A percentile compares a stretch with the other conserved stretches of the same genome.
Evolutionary conservation across 2,888 invertebrate genomes (phyloP).

Genomic region (Sepioteuthis lessoniana): DNA sequence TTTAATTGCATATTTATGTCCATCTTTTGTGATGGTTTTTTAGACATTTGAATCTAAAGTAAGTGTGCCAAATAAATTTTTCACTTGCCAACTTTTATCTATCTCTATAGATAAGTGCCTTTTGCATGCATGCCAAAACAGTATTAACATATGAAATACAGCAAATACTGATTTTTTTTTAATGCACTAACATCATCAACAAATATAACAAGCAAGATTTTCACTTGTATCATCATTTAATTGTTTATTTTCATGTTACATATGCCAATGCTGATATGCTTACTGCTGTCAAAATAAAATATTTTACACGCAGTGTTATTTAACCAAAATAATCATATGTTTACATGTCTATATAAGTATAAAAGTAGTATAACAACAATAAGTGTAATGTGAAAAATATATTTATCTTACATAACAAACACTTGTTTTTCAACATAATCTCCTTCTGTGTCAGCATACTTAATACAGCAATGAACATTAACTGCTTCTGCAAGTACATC

Average conservation of each 20-base stretch:
- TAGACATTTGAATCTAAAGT: slow-evolving; percentile 23
- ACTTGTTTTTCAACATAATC: too few species aligned
- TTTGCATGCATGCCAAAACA: background rate
- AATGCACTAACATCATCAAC: background rate
- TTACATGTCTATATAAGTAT: background rate
- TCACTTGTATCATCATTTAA: background rate
- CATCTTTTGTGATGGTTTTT: background rate
- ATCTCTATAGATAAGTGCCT: background rate
- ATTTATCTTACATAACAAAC: too few species aligned
- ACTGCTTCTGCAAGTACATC: too few species aligned
- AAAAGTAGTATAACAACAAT: background rate
- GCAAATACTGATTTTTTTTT: background rate
- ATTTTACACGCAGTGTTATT: background rate
- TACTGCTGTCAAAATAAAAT: background rate
- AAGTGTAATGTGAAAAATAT: too few species aligned
- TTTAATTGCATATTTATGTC: background rate
- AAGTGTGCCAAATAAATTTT: background rate
- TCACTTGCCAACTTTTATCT: background rate
- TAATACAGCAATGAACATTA: too few species aligned
- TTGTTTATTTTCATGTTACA: background rate
- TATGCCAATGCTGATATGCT: background rate
- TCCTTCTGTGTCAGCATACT: too few species aligned
- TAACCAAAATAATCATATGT: background rate
- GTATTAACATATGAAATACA: background rate
- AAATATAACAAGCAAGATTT: background rate